Evolutionary conservation across 2,888 invertebrate genomes (phyloP).

Genomic region (Cerastis leucographa): DNA sequence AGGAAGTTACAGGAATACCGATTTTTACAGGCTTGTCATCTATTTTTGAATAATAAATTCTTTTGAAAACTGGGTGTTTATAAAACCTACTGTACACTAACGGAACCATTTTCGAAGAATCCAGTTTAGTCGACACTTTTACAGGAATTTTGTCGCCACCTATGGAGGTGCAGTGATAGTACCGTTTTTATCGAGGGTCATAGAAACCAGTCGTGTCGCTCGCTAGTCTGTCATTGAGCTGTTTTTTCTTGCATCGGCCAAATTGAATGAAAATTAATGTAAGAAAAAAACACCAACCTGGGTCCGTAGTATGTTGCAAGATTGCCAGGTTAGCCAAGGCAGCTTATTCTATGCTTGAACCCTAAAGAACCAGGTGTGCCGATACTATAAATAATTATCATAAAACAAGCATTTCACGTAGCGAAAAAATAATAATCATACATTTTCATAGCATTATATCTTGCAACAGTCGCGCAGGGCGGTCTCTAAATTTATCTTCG

Average conservation of each 20-base stretch:
- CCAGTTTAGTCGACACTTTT: not conserved
- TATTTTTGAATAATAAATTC: not conserved
- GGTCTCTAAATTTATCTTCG: slow-evolving; percentile 64
- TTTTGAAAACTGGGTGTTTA: not conserved
- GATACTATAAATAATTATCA: not conserved
- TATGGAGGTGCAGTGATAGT: not conserved
- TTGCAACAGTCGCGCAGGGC: slow-evolving; percentile 44
- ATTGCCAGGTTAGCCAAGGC: not conserved
- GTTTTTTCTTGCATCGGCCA: not conserved
- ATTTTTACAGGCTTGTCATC: not conserved
- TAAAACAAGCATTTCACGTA: slow-evolving; percentile 7
- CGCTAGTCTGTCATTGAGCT: not conserved
- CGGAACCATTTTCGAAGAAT: too few relatives aligned
- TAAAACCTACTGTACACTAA: too few relatives aligned
- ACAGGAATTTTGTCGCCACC: not conserved
- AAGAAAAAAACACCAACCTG: not conserved
- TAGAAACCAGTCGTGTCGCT: not conserved
- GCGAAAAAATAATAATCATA: slow-evolving; percentile 17
- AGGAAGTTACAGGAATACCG: not conserved
- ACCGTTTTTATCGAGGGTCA: not conserved
- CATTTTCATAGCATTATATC: slow-evolving; percentile 42
- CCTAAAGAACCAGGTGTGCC: not conserved
- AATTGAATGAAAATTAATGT: too few relatives aligned
- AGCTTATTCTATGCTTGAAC: not conserved
- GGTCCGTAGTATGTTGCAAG: not conserved